Evolutionary conservation across 2,113 vertebrate species (phyloP).

Genomic region (Lipotes vexillifer): DNA sequence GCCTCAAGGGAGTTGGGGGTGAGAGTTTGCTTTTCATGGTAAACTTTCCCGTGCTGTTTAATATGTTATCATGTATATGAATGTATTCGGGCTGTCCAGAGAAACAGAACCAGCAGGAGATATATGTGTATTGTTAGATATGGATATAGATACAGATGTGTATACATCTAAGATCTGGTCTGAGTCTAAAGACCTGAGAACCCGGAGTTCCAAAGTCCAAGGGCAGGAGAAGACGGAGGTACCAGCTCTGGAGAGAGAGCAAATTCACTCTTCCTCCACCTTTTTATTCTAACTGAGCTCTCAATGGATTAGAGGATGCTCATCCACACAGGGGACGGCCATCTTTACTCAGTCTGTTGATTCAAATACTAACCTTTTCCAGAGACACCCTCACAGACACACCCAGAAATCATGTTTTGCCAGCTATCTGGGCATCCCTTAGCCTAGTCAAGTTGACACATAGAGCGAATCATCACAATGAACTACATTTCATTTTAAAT

Average conservation of each 20-base stretch:
- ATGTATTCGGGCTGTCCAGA: not conserved
- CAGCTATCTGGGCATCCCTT: not conserved
- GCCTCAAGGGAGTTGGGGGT: not conserved
- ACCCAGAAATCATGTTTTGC: not conserved
- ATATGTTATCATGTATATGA: not conserved
- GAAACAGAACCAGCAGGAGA: not conserved
- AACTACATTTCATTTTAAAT: not conserved
- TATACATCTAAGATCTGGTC: no score
- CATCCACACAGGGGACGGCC: not conserved
- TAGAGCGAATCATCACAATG: not conserved
- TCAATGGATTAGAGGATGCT: not conserved
- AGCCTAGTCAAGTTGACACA: not conserved
- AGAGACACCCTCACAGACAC: no score
- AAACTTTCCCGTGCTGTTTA: not conserved
- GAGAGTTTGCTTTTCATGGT: not conserved
- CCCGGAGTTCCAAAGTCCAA: not conserved
- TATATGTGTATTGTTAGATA: not conserved
- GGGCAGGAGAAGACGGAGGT: not conserved
- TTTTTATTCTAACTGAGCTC: not conserved
- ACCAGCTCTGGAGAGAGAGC: not conserved
- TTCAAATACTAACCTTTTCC: not conserved
- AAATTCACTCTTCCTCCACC: not conserved
- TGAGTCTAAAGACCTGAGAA: not conserved
- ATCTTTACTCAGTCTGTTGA: not conserved
- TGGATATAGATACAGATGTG: not conserved